Conservation (phyloP, 2,797 vertebrate genomes). For the Tamandua tetradactyla region DNA sequence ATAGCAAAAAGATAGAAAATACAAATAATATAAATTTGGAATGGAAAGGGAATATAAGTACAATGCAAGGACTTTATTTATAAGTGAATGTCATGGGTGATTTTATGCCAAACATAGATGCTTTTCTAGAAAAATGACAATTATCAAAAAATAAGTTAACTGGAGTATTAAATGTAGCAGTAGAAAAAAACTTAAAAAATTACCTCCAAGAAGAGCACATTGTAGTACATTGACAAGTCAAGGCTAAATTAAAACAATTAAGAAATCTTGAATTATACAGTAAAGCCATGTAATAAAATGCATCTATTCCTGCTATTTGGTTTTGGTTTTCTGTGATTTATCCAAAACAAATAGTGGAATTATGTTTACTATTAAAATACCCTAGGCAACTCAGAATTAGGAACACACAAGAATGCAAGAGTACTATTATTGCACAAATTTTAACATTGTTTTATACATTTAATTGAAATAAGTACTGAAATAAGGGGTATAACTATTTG, state of each 20-base stretch:
- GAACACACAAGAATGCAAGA: background rate
- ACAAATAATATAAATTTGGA: background rate
- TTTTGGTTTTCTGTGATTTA: background rate
- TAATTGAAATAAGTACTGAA: background rate
- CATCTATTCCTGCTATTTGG: background rate
- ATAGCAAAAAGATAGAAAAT: background rate
- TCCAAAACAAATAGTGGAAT: background rate
- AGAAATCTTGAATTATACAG: background rate
- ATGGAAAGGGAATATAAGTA: background rate
- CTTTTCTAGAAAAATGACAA: background rate
- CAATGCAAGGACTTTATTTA: background rate
- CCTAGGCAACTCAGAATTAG: background rate
- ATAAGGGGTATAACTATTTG: background rate
- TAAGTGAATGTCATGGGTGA: background rate
- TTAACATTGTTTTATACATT: background rate
- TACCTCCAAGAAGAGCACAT: background rate
- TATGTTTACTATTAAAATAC: background rate
- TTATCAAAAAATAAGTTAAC: background rate
- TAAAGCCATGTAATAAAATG: background rate
- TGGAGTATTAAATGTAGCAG: background rate
- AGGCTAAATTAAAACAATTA: background rate
- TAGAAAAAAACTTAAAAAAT: background rate
- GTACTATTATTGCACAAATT: background rate
- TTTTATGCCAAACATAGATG: background rate
- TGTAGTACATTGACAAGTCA: background rate